A percentile compares a stretch with the other conserved stretches of the same genome.
These are phyloP conservation scores for Acholoe squamosa DNA, from an alignment of 2,888 invertebrate genomes.

Conservation along the genomic window DNA sequence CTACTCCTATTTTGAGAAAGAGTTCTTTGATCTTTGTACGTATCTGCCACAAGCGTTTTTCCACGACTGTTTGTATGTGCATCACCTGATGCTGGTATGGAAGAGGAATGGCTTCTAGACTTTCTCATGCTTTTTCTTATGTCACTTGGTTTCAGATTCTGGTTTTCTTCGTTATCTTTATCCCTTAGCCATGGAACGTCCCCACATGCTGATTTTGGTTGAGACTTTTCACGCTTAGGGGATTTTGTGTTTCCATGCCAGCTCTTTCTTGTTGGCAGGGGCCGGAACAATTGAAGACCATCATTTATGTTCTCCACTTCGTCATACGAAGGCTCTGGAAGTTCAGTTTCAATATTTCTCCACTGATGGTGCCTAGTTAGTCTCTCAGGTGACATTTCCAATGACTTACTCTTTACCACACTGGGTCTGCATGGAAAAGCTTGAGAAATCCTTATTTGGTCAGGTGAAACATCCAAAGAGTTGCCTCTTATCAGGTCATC, in stretches of 20 bases:
- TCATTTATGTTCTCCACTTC: not conserved
- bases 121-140: slow-evolving; percentile 39
- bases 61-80: not conserved
- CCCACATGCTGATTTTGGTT: not conserved
- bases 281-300: not conserved
- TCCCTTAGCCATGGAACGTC: not conserved
- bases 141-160: slow-evolving; percentile 37
- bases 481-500: not conserved
- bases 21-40: too few species aligned
- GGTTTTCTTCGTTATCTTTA: not conserved
- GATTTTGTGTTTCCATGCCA: slow-evolving; percentile 50
- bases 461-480: not conserved
- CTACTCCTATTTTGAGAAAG: not conserved
- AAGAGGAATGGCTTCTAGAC: not conserved
- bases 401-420: slow-evolving; percentile 16
- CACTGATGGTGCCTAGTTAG: not conserved
- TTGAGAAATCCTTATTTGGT: not conserved
- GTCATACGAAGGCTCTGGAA: not conserved
- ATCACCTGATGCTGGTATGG: not conserved
- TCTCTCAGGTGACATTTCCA: not conserved
- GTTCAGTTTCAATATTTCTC: not conserved
- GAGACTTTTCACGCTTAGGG: not conserved
- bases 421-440: not conserved
- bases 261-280: slow-evolving; percentile 14
- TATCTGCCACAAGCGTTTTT: too few species aligned